phyloP scores from a whole-genome alignment of 2,888 invertebrate genomes.

The Drosophila meridiana region DNA sequence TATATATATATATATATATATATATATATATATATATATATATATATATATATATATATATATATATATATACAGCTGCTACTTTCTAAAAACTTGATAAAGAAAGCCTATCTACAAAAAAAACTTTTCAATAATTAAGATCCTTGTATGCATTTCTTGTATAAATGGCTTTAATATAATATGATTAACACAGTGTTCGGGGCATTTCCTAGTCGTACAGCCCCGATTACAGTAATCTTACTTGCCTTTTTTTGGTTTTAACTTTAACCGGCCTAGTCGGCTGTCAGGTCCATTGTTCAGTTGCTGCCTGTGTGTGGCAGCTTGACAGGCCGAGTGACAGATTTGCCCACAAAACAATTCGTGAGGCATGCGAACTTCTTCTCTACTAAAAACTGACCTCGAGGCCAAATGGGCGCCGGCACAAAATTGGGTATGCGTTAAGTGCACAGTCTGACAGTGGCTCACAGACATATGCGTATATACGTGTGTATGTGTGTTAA shows the following conservation, averaged over 20 bases:
- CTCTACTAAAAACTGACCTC: conserved; percentile 51
- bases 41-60: too few relatives aligned
- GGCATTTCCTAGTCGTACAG: too few relatives aligned
- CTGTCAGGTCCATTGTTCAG: conserved; percentile 39
- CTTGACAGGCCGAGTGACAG: conserved; percentile 71
- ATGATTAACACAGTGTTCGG: too few relatives aligned
- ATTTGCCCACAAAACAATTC: conserved; percentile 72
- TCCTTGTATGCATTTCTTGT: too few relatives aligned
- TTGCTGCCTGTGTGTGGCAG: conserved; percentile 50
- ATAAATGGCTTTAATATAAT: too few relatives aligned
- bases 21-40: too few relatives aligned
- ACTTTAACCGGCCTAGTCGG: conserved; percentile 15
- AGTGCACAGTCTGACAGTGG: conserved; percentile 9
- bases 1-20: too few relatives aligned
- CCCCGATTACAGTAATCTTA: not conserved
- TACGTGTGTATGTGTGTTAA: not conserved
- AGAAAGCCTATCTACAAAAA: too few relatives aligned
- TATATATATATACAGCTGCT: too few relatives aligned
- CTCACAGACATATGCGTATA: not conserved
- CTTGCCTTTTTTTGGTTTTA: not conserved
- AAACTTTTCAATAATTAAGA: too few relatives aligned
- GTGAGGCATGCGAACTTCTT: conserved; percentile 58
- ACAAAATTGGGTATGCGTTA: conserved; percentile 21
- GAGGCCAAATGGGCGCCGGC: conserved; percentile 24
- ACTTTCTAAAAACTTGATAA: too few relatives aligned